These are phyloP conservation scores for Panulirus ornatus DNA, from an alignment of 1,140 invertebrate species.

Conservation along the genomic window DNA sequence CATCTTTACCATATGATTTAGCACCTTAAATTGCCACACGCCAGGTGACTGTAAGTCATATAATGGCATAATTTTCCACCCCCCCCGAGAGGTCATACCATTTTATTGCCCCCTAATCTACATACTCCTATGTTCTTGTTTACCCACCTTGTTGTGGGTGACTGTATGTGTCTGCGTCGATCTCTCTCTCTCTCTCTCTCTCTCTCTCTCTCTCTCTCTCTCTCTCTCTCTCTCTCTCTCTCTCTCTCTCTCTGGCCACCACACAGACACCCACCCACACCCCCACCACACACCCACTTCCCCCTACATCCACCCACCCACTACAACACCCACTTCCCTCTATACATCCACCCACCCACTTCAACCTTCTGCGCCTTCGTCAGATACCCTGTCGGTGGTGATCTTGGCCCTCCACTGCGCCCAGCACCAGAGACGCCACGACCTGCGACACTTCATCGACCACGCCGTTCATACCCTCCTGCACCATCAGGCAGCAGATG, in stretches of 20 bases:
- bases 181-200: not conserved
- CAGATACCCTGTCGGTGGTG: conserved; percentile 90
- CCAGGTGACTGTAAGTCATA: too few species aligned
- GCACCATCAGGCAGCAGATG: conserved; percentile 86
- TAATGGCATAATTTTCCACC: too few species aligned
- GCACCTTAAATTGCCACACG: too few species aligned
- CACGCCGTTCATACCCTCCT: conserved; percentile 86
- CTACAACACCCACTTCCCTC: not conserved
- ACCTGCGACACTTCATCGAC: conserved; percentile 86
- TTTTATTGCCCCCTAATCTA: too few species aligned
- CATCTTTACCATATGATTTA: too few species aligned
- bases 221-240: conserved; percentile 34
- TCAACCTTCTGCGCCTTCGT: too few species aligned
- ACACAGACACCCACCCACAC: too few species aligned
- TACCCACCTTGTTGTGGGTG: too few species aligned
- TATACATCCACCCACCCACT: not conserved
- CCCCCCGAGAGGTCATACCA: too few species aligned
- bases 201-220: conserved; percentile 24
- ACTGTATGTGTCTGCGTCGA: too few species aligned
- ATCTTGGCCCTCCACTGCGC: conserved; percentile 89
- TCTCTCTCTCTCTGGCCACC: not conserved
- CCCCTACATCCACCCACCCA: not conserved
- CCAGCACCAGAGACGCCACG: conserved; percentile 89
- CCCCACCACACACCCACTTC: not conserved
- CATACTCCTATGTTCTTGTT: too few species aligned